Percentiles rank a stretch among this genome's conserved stretches.
Evolutionary conservation across 2,888 invertebrate species (phyloP).

Genomic region (Hymenopus coronatus): DNA sequence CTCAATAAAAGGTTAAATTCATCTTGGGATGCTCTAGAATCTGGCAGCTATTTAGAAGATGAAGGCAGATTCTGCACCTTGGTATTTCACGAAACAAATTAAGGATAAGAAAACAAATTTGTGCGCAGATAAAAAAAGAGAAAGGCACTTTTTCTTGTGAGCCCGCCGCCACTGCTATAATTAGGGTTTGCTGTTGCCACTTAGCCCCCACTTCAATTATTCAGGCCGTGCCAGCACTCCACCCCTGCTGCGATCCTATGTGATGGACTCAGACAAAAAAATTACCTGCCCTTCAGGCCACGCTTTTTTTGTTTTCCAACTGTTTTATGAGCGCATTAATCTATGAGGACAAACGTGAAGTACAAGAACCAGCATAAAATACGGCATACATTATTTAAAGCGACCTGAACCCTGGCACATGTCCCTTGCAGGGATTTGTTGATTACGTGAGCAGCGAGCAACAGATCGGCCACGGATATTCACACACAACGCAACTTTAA

Average conservation of each 20-base stretch:
- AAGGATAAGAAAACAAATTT: no score
- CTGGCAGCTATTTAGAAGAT: no score
- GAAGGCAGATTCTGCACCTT: no score
- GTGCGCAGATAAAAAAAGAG: no score
- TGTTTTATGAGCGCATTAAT: not conserved
- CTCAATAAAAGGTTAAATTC: no score
- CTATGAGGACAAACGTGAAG: not conserved
- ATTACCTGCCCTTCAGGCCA: not conserved
- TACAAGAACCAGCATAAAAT: not conserved
- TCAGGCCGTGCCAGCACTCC: not conserved
- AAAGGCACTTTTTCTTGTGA: not conserved
- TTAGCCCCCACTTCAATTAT: not conserved
- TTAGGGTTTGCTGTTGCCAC: not conserved
- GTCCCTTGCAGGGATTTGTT: not conserved
- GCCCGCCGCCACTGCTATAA: not conserved
- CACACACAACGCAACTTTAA: no score
- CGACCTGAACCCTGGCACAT: not conserved
- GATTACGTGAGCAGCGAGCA: not conserved
- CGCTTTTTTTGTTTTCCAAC: not conserved
- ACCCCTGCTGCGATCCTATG: not conserved
- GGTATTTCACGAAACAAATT: no score
- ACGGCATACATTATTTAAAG: not conserved
- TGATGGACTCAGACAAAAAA: not conserved
- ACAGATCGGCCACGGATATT: no score
- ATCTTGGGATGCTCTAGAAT: no score